Evolutionary conservation across 2,113 vertebrate genomes (phyloP), one percentile per base, ranked within the genome.

Genomic region (Pomatostomus ruficeps): DNA sequence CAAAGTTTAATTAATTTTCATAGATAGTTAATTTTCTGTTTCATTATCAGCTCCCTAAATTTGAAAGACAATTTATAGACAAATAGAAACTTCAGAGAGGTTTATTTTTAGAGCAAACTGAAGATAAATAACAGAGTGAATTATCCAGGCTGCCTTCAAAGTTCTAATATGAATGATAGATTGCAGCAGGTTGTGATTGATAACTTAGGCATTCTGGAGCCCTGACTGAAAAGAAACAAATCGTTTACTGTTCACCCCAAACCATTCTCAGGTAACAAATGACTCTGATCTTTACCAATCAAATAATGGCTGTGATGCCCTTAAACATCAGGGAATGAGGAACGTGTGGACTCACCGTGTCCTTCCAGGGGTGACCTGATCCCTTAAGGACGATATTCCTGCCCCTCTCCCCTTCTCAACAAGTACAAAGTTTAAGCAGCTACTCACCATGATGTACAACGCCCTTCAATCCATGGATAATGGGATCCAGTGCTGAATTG

Each of bases 361-460:
- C 88, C 94, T 97, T 91, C 81, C 48, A 68, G 38, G 87, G 95
- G 92, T 97, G 96, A 97, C 95, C 92, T 28, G 80, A 71, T 83
- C 93, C 91, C 88, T 84, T 73, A 61, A 93, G 95, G 95, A 89
- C 59, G 79, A 91, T 43, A 96, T 68, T 93, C 54, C 81, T 72
- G 84, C 73, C 89, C 94, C 91, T 94, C 72, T 85, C 57, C 78
- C 91, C 58, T 97, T 95, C 75, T 85, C 31, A 42, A 88, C 25
- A 55, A 85, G 71, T 82, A 91, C 61, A 61, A 97, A 97, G 72
- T 74, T 43, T 62, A 91, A 43, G 59, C 48, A 95, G 91, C 93
- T 96, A 98, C 99, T 99, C 97, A 99, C 99, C 99, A 3, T 99
- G 99, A 98, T 99, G 99, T 66, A 99, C 99, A 88, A 99, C 99